phyloP scores from a whole-genome alignment of 2,888 invertebrate genomes.

The Chydorus sphaericus region DNA sequence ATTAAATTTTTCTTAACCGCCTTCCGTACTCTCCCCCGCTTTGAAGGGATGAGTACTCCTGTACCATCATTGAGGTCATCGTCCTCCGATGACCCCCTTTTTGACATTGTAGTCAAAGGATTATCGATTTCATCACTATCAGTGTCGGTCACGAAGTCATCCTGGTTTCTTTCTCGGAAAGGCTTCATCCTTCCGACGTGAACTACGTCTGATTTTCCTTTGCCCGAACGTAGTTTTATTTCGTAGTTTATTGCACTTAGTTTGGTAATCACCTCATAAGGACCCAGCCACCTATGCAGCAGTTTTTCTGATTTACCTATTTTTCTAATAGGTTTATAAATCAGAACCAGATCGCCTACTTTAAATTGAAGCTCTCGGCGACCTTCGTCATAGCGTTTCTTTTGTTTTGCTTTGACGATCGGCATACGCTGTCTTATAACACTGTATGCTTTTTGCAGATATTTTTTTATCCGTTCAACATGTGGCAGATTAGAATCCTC shows the following conservation, averaged over 20 bases:
- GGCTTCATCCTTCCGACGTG: conserved; percentile 1
- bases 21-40: too few relatives aligned
- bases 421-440: background rate
- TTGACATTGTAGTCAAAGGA: too few relatives aligned
- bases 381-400: background rate
- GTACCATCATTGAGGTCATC: too few relatives aligned
- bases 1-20: too few relatives aligned
- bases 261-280: conserved; percentile 1
- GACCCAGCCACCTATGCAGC: conserved; percentile 7
- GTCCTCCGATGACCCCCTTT: too few relatives aligned
- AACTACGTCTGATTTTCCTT: conserved; percentile 2
- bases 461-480: too few relatives aligned
- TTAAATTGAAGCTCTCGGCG: background rate
- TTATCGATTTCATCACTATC: too few relatives aligned
- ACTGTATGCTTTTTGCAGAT: background rate
- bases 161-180: background rate
- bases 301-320: conserved; percentile 1
- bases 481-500: background rate
- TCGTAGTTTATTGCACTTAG: conserved; percentile 9
- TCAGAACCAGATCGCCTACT: conserved; percentile 3
- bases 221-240: background rate
- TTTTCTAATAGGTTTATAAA: conserved; percentile 1
- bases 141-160: too few relatives aligned
- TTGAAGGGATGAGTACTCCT: too few relatives aligned
- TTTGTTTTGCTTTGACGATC: background rate